These are phyloP conservation scores for Diaperis boleti DNA, from an alignment of 2,888 invertebrate genomes.

Conservation along the genomic window DNA sequence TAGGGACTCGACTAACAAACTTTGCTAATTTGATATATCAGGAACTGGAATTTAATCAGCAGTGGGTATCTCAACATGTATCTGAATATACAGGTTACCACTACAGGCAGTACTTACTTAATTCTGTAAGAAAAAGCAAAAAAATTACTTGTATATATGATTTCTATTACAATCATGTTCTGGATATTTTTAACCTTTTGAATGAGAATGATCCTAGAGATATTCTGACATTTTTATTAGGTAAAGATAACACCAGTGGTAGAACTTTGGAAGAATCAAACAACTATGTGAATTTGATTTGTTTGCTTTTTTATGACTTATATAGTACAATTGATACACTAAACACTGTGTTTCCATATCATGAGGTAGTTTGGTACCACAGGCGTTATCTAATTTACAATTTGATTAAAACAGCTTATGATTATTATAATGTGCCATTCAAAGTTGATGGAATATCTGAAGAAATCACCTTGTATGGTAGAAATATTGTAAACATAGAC, in stretches of 20 bases:
- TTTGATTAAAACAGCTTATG: slow-evolving; percentile 66
- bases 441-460: slow-evolving; percentile 43
- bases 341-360: slow-evolving; percentile 75
- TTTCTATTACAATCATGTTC: slow-evolving; percentile 56
- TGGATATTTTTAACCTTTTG: slow-evolving; percentile 37
- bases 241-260: slow-evolving; percentile 41
- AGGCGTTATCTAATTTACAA: slow-evolving; percentile 74
- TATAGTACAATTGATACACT: slow-evolving; percentile 66
- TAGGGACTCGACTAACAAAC: slow-evolving; percentile 53
- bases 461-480: slow-evolving; percentile 29
- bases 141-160: slow-evolving; percentile 58
- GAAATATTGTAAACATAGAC: slow-evolving; percentile 31
- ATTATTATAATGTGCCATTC: slow-evolving; percentile 66
- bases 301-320: slow-evolving; percentile 69
- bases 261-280: slow-evolving; percentile 44
- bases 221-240: slow-evolving; percentile 53
- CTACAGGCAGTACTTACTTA: slow-evolving; percentile 78
- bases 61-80: slow-evolving; percentile 79
- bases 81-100: slow-evolving; percentile 88
- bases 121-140: slow-evolving; percentile 55
- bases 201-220: slow-evolving; percentile 47
- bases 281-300: slow-evolving; percentile 57
- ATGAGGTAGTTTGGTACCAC: slow-evolving; percentile 87
- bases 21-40: slow-evolving; percentile 61
- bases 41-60: slow-evolving; percentile 75